Percentiles rank a stretch among this genome's conserved stretches.
phyloP scores from a whole-genome alignment of 2,113 vertebrate species.

The Sardina pilchardus region DNA sequence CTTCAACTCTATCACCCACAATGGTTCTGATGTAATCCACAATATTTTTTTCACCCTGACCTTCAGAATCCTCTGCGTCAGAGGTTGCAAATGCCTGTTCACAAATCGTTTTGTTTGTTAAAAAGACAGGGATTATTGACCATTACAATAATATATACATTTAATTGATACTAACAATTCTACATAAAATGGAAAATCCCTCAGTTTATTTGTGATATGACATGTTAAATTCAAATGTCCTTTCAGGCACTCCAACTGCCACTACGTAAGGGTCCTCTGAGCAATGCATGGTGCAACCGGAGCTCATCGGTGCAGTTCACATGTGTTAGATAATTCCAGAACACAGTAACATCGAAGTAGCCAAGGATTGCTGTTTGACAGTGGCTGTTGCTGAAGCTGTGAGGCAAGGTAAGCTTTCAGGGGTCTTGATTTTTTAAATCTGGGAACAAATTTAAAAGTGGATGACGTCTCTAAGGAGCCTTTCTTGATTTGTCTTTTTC shows the following conservation, averaged over 20 bases:
- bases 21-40: not conserved
- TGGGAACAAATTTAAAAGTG: not conserved
- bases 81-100: not conserved
- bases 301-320: not conserved
- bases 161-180: not conserved
- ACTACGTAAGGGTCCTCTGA: not conserved
- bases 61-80: not conserved
- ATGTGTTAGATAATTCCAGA: conserved; percentile 18
- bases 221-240: not conserved
- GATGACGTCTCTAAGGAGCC: not conserved
- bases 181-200: not conserved
- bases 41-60: not conserved
- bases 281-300: not conserved
- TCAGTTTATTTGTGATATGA: not conserved
- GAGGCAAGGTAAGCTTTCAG: not conserved
- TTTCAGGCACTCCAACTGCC: not conserved
- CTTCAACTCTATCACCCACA: no score
- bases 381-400: not conserved
- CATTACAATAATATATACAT: not conserved
- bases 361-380: not conserved
- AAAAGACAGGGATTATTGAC: not conserved
- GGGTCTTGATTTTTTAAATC: not conserved
- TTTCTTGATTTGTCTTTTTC: not conserved
- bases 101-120: not conserved
- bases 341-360: not conserved